Evolutionary conservation across 2,888 invertebrate genomes (phyloP), one percentile per base, ranked within the genome.

Genomic region (Thereva nobilitata): DNA sequence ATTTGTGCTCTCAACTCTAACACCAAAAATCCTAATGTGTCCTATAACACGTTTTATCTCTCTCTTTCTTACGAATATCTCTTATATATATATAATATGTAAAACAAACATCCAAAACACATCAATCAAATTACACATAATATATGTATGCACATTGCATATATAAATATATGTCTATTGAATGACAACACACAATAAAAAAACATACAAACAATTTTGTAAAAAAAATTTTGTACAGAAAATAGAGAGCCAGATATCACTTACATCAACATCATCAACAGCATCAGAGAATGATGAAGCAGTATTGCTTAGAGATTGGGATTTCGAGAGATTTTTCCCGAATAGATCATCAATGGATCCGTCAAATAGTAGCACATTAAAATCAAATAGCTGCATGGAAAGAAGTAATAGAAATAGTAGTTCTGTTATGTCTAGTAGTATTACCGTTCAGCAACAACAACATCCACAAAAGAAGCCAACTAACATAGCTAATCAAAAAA

Each of bases 291-390:
- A 87, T 75, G 91, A 91, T 77, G 92, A 92, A 79, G 90, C 90
- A 70, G 88, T 89, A 64, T 85, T 93, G 71, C 84, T 93, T 74
- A 90, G 91, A 81, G 92, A 93, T 77, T 93, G 92, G 93, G 90
- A 93, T 82, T 89, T 93, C 81, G 90, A 91, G 72, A 87, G 89
- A 78, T 92, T 93, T 84, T 92, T 93, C 81, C 90, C 89, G 9
- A 65, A 79, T 78, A 74, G 80, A 79, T 61, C 81, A 78, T 68
- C 82, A 79, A 68, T 76, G 72, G 71, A 80, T 79, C 64, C 75
- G 45, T 79, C 70, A 68, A 81, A 83, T 70, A 84, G 84, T 75
- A 78, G 78, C 69, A 79, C 80, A 7, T 70, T 80, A 5, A 80
- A 79, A 69, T 77, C 77, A 61, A 79, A 79, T 54, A 75, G 78